A percentile compares a stretch with the other conserved stretches of the same genome.
phyloP scores from a whole-genome alignment of 1,140 invertebrate species.

The Anastatus disparis region DNA sequence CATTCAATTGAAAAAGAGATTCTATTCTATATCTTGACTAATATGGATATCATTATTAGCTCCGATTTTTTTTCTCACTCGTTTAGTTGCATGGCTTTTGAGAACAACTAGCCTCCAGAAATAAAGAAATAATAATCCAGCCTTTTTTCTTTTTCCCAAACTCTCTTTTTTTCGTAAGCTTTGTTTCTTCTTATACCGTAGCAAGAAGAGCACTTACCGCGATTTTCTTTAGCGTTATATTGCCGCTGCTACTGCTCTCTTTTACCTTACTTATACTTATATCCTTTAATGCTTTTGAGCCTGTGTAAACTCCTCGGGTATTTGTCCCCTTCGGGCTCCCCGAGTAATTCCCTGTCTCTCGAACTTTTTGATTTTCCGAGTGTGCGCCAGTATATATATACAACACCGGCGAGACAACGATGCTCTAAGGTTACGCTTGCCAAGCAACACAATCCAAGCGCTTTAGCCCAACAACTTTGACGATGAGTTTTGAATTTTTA shows the following conservation, averaged over 20 bases:
- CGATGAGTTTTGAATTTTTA: conserved; percentile 39
- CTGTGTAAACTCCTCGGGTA: conserved; percentile 24
- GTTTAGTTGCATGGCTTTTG: conserved; percentile 16
- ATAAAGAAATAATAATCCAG: background rate
- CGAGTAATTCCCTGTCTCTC: conserved; percentile 19
- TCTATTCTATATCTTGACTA: too few species aligned
- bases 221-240: conserved; percentile 6
- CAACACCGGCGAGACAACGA: too few species aligned
- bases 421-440: too few species aligned
- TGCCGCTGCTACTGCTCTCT: background rate
- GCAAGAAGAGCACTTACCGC: background rate
- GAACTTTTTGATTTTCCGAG: conserved; percentile 36
- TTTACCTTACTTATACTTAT: conserved; percentile 22
- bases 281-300: conserved; percentile 27
- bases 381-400: too few species aligned
- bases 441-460: too few species aligned
- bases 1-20: conserved; percentile 47
- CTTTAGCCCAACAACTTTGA: background rate
- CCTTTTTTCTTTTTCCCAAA: background rate
- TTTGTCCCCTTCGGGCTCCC: conserved; percentile 23
- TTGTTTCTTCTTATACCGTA: conserved; percentile 3
- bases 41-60: conserved; percentile 46
- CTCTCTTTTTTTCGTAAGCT: background rate
- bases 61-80: conserved; percentile 46
- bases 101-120: background rate